Base-by-base conservation (phyloP, 2,113 vertebrate species). In the Heptranchias perlo region DNA sequence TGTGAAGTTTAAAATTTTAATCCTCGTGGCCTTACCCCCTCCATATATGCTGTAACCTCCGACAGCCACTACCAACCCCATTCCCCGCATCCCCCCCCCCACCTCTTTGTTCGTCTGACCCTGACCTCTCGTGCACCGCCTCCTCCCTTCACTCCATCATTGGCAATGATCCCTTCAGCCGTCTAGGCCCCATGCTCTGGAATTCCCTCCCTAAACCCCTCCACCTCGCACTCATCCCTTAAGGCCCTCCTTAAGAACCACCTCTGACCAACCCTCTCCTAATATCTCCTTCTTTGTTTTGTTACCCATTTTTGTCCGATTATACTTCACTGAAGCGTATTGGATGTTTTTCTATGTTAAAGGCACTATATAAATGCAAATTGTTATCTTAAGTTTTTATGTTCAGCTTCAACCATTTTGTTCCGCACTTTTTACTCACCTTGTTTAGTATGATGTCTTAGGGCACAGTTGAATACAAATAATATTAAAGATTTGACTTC, bases 21-120 rank as follows among this genome's bases (percentile, higher is more conserved):
- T 18, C 13, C 76, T 39, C 3, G 4, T 18, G 39, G 76, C 13
- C 16, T 69, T 31, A 69, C 67, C 6, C n/a, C 25, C 67, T 69
- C 67, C 23, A 3, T 25, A 5, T 25, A 6, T 25, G 65, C 65
- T 39, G 14, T 78, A 78, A 78, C n/a, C n/a, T 78, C 2, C 76
- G 14, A 39, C 31, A 76, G 73, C 28, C 39, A 58, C 31, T 54
- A 35, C 96, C 96, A 58, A 47, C 92, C 95, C 0, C 0, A 39
- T 94, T 58, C 96, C 89, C 95, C 91, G 96, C 69, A n/a, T 82
- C 82, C 13, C 28, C 61, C 49, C 89, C 92, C 49, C 28, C 58
- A 95, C n/a, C 6, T n/a, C n/a, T n/a, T n/a, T 14, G 39, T 21
- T 82, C 0, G 14, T 21, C 73, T 78, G 35, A 78, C 35, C 16